Conservation (phyloP, 2,113 vertebrate species). For the Neotragus moschatus region DNA sequence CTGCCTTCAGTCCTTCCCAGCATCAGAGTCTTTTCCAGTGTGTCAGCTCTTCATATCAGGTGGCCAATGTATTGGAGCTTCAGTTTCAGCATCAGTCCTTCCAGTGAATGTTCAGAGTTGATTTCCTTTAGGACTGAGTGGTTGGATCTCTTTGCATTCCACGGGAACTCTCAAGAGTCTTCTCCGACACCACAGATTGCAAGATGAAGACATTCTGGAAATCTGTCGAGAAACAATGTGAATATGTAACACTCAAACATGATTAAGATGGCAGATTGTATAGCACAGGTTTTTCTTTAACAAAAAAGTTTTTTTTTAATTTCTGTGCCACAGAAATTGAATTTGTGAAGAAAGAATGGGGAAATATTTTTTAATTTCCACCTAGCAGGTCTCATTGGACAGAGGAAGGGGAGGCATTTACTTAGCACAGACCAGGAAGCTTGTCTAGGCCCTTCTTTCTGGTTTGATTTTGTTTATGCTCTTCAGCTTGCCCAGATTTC, state of each 20-base stretch:
- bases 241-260: not conserved
- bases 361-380: not conserved
- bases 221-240: not conserved
- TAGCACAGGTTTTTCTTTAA: not conserved
- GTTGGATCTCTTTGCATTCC: not conserved
- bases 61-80: not conserved
- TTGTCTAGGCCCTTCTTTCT: not conserved
- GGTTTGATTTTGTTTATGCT: not conserved
- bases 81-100: not conserved
- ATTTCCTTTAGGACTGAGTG: not conserved
- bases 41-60: not conserved
- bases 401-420: not conserved
- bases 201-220: not conserved
- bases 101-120: not conserved
- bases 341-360: not conserved
- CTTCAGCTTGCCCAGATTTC: accelerated
- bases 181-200: not conserved
- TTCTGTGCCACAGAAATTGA: not conserved
- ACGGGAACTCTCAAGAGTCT: not conserved
- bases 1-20: not conserved
- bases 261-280: not conserved
- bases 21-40: not conserved
- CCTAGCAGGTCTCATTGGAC: not conserved
- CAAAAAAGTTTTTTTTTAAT: not conserved
- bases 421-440: not conserved